phyloP scores from a whole-genome alignment of 1,140 invertebrate species.

The Chrysoperla carnea region DNA sequence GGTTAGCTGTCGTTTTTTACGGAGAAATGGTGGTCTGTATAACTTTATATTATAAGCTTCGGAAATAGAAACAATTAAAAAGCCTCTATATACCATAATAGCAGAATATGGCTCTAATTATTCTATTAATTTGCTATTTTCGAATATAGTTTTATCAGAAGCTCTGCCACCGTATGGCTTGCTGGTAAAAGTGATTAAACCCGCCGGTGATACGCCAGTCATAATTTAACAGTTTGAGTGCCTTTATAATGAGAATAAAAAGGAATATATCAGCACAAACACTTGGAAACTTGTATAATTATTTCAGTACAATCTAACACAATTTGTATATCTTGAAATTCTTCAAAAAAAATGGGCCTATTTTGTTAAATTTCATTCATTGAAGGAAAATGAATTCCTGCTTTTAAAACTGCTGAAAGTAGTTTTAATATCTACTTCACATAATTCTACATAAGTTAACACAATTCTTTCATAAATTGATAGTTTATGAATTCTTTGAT shows the following conservation, averaged over 20 bases:
- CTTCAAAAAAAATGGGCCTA: conserved; percentile 11
- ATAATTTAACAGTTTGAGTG: conserved; percentile 16
- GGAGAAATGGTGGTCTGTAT: conserved; percentile 9
- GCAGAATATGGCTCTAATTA: conserved; percentile 2
- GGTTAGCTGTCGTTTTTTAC: conserved; percentile 11
- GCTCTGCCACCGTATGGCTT: conserved; percentile 14
- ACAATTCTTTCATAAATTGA: too few relatives aligned
- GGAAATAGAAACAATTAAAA: conserved; percentile 14
- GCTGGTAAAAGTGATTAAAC: conserved; percentile 16
- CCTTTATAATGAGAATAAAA: conserved; percentile 16
- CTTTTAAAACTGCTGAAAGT: conserved; percentile 4
- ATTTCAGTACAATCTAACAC: conserved; percentile 14
- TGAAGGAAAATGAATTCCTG: conserved; percentile 6
- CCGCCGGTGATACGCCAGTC: conserved; percentile 16
- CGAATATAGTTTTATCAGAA: conserved; percentile 17
- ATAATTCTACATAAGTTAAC: too few relatives aligned
- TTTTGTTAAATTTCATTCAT: conserved; percentile 8
- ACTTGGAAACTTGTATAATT: conserved; percentile 7
- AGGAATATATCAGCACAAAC: conserved; percentile 8
- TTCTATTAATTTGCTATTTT: conserved; percentile 4
- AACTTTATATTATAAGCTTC: conserved; percentile 4
- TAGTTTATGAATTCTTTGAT: too few relatives aligned
- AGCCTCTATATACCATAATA: conserved; percentile 12
- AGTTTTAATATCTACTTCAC: too few relatives aligned
- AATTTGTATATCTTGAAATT: conserved; percentile 10